phyloP scores from a whole-genome alignment of 2,797 vertebrate species.

The Sebastes vulpes region DNA sequence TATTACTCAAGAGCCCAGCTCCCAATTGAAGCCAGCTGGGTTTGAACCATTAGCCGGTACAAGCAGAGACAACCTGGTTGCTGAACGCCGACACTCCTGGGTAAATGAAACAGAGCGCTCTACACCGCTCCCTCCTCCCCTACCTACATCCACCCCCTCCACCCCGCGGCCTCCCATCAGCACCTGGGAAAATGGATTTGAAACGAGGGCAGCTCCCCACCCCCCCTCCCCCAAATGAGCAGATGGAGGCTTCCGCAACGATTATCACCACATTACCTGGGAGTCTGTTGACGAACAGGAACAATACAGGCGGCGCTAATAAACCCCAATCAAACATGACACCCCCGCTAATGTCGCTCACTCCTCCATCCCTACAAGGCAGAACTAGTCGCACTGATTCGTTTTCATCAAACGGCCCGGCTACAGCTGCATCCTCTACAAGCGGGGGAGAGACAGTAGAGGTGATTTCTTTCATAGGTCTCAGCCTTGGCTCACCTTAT shows the following conservation, averaged over 20 bases:
- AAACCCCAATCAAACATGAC: constrained; percentile 87
- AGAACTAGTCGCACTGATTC: constrained; percentile 22
- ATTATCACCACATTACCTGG: constrained; percentile 87
- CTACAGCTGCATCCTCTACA: constrained; percentile 20
- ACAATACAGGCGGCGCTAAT: constrained; percentile 83
- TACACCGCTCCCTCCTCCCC: constrained; percentile 3
- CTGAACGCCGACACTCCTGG: constrained; percentile 57
- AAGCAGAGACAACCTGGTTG: constrained; percentile 74
- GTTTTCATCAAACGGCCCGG: constrained; percentile 29
- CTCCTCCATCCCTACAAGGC: constrained; percentile 65
- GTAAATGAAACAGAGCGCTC: constrained; percentile 69
- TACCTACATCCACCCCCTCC: constrained; percentile 38
- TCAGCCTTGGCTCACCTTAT: neutral
- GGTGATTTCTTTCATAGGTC: constrained; percentile 5
- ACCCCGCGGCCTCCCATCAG: constrained; percentile 73
- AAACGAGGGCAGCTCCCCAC: constrained; percentile 67
- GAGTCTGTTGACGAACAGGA: constrained; percentile 85
- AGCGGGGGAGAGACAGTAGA: neutral
- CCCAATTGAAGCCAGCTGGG: constrained; percentile 79
- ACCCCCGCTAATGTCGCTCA: constrained; percentile 74
- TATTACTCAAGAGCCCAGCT: constrained; percentile 61
- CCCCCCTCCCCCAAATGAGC: constrained; percentile 63
- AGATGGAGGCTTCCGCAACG: constrained; percentile 82
- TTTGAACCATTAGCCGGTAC: constrained; percentile 74
- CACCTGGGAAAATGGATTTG: constrained; percentile 84